Conservation (phyloP, 2,888 invertebrate species). For the Eulithis prunata region DNA sequence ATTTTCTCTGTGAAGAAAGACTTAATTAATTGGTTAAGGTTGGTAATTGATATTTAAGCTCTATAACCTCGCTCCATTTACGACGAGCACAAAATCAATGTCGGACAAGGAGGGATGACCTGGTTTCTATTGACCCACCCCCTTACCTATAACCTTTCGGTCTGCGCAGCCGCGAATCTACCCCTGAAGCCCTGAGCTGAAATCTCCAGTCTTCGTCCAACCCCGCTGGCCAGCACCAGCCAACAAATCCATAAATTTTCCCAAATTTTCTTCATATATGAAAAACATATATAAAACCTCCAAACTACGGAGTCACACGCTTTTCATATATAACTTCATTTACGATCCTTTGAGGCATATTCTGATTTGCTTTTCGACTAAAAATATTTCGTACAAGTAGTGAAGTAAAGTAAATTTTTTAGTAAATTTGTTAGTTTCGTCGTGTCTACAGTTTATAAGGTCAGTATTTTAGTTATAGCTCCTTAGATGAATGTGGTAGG, state of each 20-base stretch:
- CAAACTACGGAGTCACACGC: constrained; percentile 51
- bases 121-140: constrained; percentile 57
- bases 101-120: constrained; percentile 53
- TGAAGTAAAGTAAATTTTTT: constrained; percentile 44
- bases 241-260: constrained; percentile 44
- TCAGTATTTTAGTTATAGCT: constrained; percentile 30
- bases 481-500: constrained; percentile 27
- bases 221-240: constrained; percentile 45
- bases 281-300: constrained; percentile 68
- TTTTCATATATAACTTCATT: constrained; percentile 55
- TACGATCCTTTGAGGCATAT: constrained; percentile 68
- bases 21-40: neutral
- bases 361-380: constrained; percentile 75
- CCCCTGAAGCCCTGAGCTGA: constrained; percentile 50
- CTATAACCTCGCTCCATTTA: constrained; percentile 13
- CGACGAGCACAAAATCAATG: constrained; percentile 38
- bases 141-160: constrained; percentile 56
- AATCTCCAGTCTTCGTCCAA: constrained; percentile 59
- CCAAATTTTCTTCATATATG: constrained; percentile 65
- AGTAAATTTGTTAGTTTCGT: constrained; percentile 31
- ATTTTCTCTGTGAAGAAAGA: too few relatives aligned
- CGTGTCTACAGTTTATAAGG: constrained; percentile 41
- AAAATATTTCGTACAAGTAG: constrained; percentile 80
- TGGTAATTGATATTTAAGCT: neutral
- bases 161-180: constrained; percentile 69